Conservation (phyloP, 2,113 vertebrate genomes). For the Scomber scombrus region DNA sequence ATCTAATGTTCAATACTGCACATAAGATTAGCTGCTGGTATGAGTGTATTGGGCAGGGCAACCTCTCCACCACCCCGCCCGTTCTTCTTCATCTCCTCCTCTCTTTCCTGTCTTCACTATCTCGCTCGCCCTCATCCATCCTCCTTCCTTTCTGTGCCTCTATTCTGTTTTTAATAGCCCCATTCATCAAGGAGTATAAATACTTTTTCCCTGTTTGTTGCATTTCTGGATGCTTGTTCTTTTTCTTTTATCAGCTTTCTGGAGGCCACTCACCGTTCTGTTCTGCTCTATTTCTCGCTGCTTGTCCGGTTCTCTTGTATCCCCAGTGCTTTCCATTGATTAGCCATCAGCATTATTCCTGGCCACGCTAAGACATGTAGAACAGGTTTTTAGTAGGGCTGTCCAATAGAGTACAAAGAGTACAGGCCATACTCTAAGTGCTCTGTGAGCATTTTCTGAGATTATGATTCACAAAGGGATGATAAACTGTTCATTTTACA, state of each 20-base stretch:
- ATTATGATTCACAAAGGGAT: slow-evolving; percentile 10
- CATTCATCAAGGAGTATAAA: slow-evolving; percentile 72
- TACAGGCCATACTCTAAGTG: not conserved
- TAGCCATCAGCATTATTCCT: slow-evolving; percentile 57
- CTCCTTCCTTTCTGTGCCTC: slow-evolving; percentile 33
- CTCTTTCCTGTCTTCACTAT: slow-evolving; percentile 23
- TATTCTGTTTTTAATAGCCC: slow-evolving; percentile 61
- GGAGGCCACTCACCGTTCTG: slow-evolving; percentile 49
- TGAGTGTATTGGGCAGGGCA: slow-evolving; percentile 65
- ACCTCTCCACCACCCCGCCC: slow-evolving; percentile 33
- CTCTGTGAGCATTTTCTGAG: slow-evolving; percentile 33
- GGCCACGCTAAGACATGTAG: slow-evolving; percentile 29
- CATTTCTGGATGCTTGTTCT: slow-evolving; percentile 47
- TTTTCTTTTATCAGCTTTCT: slow-evolving; percentile 68
- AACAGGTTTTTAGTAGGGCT: slow-evolving; percentile 54
- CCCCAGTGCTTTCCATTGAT: slow-evolving; percentile 60
- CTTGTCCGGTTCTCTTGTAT: slow-evolving; percentile 54
- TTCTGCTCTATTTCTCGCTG: slow-evolving; percentile 59
- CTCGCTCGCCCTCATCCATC: slow-evolving; percentile 24
- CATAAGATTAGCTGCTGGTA: slow-evolving; percentile 68
- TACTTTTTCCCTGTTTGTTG: slow-evolving; percentile 59
- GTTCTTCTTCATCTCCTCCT: slow-evolving; percentile 56
- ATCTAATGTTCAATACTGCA: slow-evolving; percentile 70
- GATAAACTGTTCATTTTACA: slow-evolving; percentile 8
- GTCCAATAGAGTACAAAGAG: slow-evolving; percentile 2